These are phyloP conservation scores for Megaleporinus macrocephalus DNA, from an alignment of 2,113 vertebrate genomes.

Conservation along the genomic window DNA sequence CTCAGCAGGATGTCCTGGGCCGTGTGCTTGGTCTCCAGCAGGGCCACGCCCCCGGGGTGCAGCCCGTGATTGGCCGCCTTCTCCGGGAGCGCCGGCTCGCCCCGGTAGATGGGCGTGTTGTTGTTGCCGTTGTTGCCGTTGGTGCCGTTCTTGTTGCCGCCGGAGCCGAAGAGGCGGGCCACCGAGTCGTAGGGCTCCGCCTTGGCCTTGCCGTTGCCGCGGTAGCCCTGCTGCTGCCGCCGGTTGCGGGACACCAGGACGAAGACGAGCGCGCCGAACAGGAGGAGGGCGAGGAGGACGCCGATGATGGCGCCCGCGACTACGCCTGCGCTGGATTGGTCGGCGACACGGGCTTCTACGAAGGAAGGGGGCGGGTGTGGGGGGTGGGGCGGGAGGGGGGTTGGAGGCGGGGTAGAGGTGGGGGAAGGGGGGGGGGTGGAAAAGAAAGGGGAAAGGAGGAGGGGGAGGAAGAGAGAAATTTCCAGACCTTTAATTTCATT, in stretches of 20 bases:
- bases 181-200: constrained; percentile 77
- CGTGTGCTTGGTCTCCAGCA: constrained; percentile 65
- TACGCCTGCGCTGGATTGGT: constrained; percentile 77
- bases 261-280: constrained; percentile 77
- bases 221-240: constrained; percentile 75
- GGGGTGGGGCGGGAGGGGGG: constrained; percentile 3
- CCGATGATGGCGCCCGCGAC: constrained; percentile 86
- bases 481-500: constrained; percentile 43
- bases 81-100: constrained; percentile 70
- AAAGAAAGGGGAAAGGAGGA: constrained; percentile 2
- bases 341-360: constrained; percentile 79
- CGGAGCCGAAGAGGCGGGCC: constrained; percentile 82
- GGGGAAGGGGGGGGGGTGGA: constrained; percentile 20
- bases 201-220: constrained; percentile 57
- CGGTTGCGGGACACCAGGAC: constrained; percentile 79
- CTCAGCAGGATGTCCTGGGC: constrained; percentile 80
- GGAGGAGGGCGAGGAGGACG: constrained; percentile 82
- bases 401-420: constrained; percentile 23
- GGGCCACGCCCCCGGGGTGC: constrained; percentile 60
- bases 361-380: neutral
- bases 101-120: constrained; percentile 77
- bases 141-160: constrained; percentile 78
- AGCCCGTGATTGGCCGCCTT: constrained; percentile 75
- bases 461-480: constrained; percentile 46
- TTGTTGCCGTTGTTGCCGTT: constrained; percentile 72